Percentiles rank a stretch among this genome's conserved stretches.
These are phyloP conservation scores for Eptesicus fuscus DNA, from an alignment of 2,113 vertebrate genomes.

Conservation along the genomic window DNA sequence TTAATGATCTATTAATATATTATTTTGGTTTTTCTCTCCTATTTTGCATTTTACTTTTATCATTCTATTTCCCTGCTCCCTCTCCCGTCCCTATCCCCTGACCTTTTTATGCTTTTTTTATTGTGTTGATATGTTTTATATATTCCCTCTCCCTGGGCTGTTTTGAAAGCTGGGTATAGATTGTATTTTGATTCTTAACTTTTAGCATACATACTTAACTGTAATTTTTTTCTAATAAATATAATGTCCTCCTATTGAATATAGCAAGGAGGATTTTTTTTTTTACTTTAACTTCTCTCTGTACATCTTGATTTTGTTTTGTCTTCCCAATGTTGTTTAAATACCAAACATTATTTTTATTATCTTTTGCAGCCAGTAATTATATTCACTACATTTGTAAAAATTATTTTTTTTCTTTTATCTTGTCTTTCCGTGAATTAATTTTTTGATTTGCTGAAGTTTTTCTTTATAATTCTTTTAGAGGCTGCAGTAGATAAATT, in stretches of 20 bases:
- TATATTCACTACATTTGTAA: not conserved
- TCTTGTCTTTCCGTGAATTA: not conserved
- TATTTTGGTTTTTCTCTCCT: constrained; percentile 2
- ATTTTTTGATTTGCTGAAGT: not conserved
- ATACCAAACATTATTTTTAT: not conserved
- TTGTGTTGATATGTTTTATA: not conserved
- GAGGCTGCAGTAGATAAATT: not conserved
- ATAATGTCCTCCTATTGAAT: not conserved
- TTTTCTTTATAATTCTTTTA: constrained; percentile 1
- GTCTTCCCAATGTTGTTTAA: not conserved
- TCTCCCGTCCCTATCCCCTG: not conserved
- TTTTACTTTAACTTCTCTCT: not conserved
- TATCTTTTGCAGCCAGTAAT: not conserved
- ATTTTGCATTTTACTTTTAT: not conserved
- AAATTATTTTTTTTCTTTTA: not conserved
- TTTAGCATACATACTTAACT: not conserved
- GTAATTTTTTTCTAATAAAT: not conserved
- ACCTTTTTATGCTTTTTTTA: not conserved
- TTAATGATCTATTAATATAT: not conserved
- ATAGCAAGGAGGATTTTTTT: not conserved
- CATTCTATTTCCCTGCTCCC: not conserved
- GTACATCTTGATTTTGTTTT: not conserved
- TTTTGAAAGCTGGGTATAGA: not conserved
- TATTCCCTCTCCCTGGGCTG: not conserved
- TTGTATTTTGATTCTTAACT: not conserved